phyloP scores from a whole-genome alignment of 2,113 vertebrate genomes.

The Girardinichthys multiradiatus region DNA sequence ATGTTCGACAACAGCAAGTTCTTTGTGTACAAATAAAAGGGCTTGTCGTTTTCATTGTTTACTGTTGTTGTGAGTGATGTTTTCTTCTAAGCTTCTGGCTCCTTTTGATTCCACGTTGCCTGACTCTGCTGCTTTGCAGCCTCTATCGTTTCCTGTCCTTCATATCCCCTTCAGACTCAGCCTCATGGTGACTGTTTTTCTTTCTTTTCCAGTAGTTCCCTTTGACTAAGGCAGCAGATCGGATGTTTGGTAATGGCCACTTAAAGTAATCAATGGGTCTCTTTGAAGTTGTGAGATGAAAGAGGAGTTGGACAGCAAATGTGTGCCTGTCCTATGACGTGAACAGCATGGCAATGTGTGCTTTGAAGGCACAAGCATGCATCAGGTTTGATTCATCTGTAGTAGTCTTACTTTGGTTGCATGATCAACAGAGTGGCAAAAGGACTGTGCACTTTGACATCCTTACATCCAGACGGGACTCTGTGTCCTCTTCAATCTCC shows the following conservation, averaged over 20 bases:
- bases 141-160: constrained; percentile 35
- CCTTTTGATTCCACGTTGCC: constrained; percentile 23
- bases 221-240: constrained; percentile 67
- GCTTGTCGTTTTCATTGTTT: constrained; percentile 59
- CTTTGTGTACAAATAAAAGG: constrained; percentile 62
- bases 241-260: constrained; percentile 84
- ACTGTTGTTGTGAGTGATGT: constrained; percentile 36
- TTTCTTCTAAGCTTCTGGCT: constrained; percentile 32
- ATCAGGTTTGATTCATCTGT: constrained; percentile 75
- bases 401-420: constrained; percentile 70
- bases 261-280: constrained; percentile 84
- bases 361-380: constrained; percentile 77
- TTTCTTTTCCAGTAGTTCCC: constrained; percentile 66
- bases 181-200: constrained; percentile 55
- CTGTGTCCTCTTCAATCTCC: constrained; percentile 43
- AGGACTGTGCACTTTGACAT: constrained; percentile 55
- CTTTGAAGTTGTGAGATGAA: constrained; percentile 85
- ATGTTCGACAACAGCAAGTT: constrained; percentile 53
- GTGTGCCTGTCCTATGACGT: constrained; percentile 79
- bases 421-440: constrained; percentile 67
- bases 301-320: constrained; percentile 82
- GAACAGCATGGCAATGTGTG: constrained; percentile 77
- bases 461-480: constrained; percentile 10
- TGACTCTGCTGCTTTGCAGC: constrained; percentile 28
- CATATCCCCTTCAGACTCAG: constrained; percentile 53